Evolutionary conservation across 2,797 vertebrate species (phyloP).

Genomic region (Lutjanus campechanus): DNA sequence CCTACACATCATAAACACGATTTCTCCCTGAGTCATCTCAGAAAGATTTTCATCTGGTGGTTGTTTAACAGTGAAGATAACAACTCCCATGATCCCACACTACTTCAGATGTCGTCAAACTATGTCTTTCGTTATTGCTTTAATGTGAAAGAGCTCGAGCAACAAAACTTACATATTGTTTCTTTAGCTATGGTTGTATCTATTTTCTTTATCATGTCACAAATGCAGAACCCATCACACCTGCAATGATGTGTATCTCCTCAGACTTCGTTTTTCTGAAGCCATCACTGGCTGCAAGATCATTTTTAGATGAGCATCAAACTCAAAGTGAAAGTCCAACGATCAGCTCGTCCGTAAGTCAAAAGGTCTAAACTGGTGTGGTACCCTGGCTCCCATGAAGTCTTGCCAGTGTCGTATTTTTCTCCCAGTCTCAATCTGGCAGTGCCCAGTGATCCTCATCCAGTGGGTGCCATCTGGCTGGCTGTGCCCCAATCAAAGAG

Average conservation of each 20-base stretch:
- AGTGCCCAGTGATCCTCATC: slow-evolving; percentile 61
- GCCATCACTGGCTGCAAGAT: neutral
- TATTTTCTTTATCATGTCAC: neutral
- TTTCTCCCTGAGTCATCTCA: no score
- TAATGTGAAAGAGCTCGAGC: no score
- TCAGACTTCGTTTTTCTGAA: neutral
- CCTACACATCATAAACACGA: no score
- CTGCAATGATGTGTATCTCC: neutral
- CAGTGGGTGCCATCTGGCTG: slow-evolving; percentile 83
- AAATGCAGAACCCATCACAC: slow-evolving; percentile 1
- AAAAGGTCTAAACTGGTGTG: slow-evolving; percentile 11
- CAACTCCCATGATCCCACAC: no score
- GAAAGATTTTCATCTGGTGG: no score
- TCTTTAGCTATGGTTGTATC: neutral
- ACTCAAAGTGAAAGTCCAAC: slow-evolving; percentile 2
- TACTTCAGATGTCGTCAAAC: no score
- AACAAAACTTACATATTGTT: no score
- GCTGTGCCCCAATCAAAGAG: slow-evolving; percentile 75
- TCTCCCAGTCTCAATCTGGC: slow-evolving; percentile 74
- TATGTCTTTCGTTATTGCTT: no score
- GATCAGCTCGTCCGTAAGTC: slow-evolving; percentile 1
- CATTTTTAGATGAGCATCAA: slow-evolving; percentile 2
- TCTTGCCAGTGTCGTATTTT: slow-evolving; percentile 61
- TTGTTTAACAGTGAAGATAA: no score
- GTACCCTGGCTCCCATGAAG: slow-evolving; percentile 41